These are phyloP conservation scores for Euura lappo DNA, from an alignment of 1,140 invertebrate genomes.

Conservation along the genomic window DNA sequence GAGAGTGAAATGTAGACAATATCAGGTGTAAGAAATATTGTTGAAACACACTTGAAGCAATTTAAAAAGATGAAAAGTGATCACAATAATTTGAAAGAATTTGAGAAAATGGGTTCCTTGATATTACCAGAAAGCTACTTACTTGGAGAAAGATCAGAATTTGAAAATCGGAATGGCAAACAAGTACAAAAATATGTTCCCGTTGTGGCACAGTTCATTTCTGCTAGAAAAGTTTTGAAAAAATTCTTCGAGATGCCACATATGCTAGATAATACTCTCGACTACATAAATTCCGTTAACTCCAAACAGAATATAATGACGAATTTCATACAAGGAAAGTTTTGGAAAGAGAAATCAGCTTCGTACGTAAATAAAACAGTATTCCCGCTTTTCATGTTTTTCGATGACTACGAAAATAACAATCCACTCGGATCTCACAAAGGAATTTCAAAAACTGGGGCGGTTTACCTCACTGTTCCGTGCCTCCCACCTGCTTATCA, in stretches of 20 bases:
- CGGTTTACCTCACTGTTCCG: slow-evolving; percentile 33
- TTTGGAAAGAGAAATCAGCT: slow-evolving; percentile 27
- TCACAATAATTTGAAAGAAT: slow-evolving; percentile 8
- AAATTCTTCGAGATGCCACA: slow-evolving; percentile 24
- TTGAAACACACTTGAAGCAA: neutral
- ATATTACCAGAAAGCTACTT: slow-evolving; percentile 16
- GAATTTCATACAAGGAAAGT: slow-evolving; percentile 37
- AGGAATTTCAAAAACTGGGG: slow-evolving; percentile 32
- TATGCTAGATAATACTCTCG: slow-evolving; percentile 13
- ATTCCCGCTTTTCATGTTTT: slow-evolving; percentile 34
- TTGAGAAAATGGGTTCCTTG: slow-evolving; percentile 9
- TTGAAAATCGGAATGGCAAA: neutral
- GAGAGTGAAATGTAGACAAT: no score
- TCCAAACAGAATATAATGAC: slow-evolving; percentile 18
- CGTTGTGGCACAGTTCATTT: slow-evolving; percentile 14
- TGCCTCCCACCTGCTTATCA: slow-evolving; percentile 30
- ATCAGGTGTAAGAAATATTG: neutral
- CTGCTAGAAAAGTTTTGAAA: slow-evolving; percentile 19
- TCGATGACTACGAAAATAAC: slow-evolving; percentile 12
- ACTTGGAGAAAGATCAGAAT: slow-evolving; percentile 19
- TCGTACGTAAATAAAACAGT: slow-evolving; percentile 24
- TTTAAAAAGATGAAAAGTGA: neutral
- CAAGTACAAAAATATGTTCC: slow-evolving; percentile 14
- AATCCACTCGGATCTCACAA: slow-evolving; percentile 38
- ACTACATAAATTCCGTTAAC: slow-evolving; percentile 7